phyloP scores from a whole-genome alignment of 2,888 invertebrate species.

The Rosalia funebris region DNA sequence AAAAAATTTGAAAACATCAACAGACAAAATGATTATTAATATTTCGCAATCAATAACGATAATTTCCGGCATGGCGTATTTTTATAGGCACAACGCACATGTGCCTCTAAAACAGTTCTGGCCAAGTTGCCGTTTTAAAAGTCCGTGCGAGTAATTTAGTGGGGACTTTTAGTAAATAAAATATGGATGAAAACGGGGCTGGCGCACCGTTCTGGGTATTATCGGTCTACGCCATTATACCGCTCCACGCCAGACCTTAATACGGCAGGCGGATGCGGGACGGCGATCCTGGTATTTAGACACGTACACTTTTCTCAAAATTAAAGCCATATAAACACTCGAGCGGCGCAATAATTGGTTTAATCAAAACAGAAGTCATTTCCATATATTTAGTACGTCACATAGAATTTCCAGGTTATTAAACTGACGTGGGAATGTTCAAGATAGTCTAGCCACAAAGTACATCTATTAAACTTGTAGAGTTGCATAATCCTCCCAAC shows the following conservation, averaged over 20 bases:
- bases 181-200: constrained; percentile 35
- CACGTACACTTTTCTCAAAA: constrained; percentile 4
- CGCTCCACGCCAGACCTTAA: constrained; percentile 7
- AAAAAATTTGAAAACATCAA: no score
- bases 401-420: no score
- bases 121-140: not conserved
- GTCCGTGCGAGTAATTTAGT: constrained; percentile 16
- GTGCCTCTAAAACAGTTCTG: not conserved
- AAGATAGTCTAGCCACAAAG: no score
- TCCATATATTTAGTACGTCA: no score
- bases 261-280: not conserved
- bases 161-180: constrained; percentile 32
- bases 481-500: no score
- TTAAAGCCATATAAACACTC: constrained; percentile 1
- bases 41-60: no score
- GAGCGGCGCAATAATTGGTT: no score
- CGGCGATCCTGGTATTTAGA: not conserved
- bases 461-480: no score
- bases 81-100: not conserved
- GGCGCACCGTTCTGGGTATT: constrained; percentile 32
- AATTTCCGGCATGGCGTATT: no score
- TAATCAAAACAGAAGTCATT: no score
- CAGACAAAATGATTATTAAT: no score
- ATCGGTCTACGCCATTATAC: constrained; percentile 28
- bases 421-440: no score